phyloP scores from a whole-genome alignment of 2,113 vertebrate species.

The Nematolebias whitei region DNA sequence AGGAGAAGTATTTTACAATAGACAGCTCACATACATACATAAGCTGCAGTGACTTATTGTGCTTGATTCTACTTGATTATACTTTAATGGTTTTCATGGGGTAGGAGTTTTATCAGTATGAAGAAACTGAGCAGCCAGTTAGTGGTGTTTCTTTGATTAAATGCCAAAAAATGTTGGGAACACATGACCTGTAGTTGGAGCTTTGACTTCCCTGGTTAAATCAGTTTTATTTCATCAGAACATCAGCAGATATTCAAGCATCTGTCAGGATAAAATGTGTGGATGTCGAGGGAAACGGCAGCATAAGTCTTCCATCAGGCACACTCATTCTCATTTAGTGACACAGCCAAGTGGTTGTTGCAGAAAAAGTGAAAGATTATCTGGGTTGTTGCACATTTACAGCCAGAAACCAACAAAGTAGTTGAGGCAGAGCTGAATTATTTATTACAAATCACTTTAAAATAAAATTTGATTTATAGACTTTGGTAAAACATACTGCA shows the following conservation, averaged over 20 bases:
- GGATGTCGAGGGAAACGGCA: background rate
- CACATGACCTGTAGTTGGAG: constrained; percentile 29
- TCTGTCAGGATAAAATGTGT: constrained; percentile 22
- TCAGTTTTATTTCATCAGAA: constrained; percentile 47
- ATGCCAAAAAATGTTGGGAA: constrained; percentile 47
- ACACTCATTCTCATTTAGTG: background rate
- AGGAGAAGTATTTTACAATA: constrained; percentile 29
- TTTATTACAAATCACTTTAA: too few relatives aligned
- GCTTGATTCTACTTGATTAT: constrained; percentile 65
- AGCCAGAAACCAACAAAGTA: background rate
- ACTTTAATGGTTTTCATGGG: constrained; percentile 69
- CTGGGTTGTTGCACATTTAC: background rate
- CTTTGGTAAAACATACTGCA: too few relatives aligned
- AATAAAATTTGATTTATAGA: too few relatives aligned
- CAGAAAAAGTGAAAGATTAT: background rate
- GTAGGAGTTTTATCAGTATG: constrained; percentile 62
- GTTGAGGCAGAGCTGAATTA: too few relatives aligned
- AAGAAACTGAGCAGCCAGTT: constrained; percentile 53
- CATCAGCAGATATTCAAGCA: constrained; percentile 41
- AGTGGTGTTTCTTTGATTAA: constrained; percentile 57
- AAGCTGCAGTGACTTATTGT: constrained; percentile 49
- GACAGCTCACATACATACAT: constrained; percentile 16
- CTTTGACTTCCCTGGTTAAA: constrained; percentile 27
- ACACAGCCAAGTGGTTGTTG: background rate
- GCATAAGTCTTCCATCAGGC: constrained; percentile 4